A percentile compares a stretch with the other conserved stretches of the same genome.
These are phyloP conservation scores for Cylindroiulus punctatus DNA, from an alignment of 2,888 invertebrate genomes.

Conservation along the genomic window DNA sequence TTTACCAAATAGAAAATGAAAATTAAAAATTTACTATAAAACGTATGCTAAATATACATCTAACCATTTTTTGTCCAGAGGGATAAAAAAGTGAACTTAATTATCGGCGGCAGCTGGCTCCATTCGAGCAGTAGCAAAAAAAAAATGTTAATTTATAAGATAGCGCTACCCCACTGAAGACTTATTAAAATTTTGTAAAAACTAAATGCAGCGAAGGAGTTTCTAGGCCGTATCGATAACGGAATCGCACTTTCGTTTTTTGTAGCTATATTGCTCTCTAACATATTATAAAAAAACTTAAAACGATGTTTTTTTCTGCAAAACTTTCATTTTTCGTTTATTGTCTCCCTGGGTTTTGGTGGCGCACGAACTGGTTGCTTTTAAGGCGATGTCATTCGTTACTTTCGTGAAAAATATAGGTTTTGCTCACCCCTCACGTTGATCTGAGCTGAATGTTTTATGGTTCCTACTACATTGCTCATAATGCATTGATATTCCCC, in stretches of 20 bases:
- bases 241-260: background rate
- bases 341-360: background rate
- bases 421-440: conserved; percentile 77
- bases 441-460: conserved; percentile 83
- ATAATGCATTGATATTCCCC: conserved; percentile 89
- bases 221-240: background rate
- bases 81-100: background rate
- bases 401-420: background rate
- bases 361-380: background rate
- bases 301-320: background rate
- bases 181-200: background rate
- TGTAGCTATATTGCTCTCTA: background rate
- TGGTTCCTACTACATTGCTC: conserved; percentile 82
- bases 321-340: conserved; percentile 4
- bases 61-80: background rate
- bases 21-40: background rate
- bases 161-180: background rate
- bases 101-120: conserved; percentile 16
- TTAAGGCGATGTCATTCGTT: background rate
- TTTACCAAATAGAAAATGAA: background rate
- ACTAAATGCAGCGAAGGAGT: background rate
- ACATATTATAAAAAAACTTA: background rate
- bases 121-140: background rate
- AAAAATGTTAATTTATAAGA: conserved; percentile 25
- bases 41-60: background rate